Conservation (phyloP, 2,113 vertebrate genomes). For the Hydropotes inermis region DNA sequence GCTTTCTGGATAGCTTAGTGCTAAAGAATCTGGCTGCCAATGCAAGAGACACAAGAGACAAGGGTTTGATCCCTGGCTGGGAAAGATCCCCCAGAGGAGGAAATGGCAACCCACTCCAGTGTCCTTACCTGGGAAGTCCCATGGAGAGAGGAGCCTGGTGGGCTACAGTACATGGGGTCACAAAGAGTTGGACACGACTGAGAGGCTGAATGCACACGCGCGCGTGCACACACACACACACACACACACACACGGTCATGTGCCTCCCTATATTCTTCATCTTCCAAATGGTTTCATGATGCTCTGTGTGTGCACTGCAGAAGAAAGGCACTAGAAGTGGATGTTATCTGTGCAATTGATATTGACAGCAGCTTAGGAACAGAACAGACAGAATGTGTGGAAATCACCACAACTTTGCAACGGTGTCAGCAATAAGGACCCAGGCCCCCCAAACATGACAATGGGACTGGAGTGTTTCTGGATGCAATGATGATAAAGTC, state of each 20-base stretch:
- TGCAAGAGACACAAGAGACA: not conserved
- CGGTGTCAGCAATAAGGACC: not conserved
- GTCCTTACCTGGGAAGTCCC: not conserved
- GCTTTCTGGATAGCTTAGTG: not conserved
- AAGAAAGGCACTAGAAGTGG: not conserved
- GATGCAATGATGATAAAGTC: too few species aligned
- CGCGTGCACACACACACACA: accelerated
- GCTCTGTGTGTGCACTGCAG: not conserved
- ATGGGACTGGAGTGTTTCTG: not conserved
- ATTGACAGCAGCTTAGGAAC: not conserved
- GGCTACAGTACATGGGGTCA: not conserved
- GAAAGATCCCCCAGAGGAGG: not conserved
- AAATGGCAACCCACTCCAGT: not conserved
- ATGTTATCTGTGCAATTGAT: accelerated
- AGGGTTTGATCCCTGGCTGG: not conserved
- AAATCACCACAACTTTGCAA: not conserved
- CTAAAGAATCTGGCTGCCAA: not conserved
- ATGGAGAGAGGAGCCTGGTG: not conserved
- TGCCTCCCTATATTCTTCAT: not conserved
- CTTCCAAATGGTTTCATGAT: not conserved
- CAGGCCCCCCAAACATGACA: too few species aligned
- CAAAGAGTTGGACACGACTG: not conserved
- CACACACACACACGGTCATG: not conserved
- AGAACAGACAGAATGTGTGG: not conserved
- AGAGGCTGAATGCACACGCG: accelerated